Evolutionary conservation across 1,140 invertebrate genomes (phyloP).

Genomic region (Chrysoperla carnea): DNA sequence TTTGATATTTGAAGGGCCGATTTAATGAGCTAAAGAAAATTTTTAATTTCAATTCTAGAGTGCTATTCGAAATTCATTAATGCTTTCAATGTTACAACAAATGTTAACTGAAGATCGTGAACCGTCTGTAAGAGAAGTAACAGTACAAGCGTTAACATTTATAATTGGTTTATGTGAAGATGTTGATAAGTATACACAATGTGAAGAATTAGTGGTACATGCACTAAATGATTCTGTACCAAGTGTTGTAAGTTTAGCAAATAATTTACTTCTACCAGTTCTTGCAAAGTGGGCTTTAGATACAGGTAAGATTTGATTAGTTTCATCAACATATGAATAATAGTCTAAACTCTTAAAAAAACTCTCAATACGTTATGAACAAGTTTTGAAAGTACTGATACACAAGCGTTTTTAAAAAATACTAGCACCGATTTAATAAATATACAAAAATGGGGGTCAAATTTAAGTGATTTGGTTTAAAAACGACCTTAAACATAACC

Average conservation of each 20-base stretch:
- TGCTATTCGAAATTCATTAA: conserved; percentile 48
- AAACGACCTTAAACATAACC: too few species aligned
- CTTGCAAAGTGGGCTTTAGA: conserved; percentile 42
- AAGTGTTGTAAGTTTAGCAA: conserved; percentile 28
- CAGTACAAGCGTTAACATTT: conserved; percentile 42
- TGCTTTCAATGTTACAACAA: conserved; percentile 59
- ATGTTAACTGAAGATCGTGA: conserved; percentile 54
- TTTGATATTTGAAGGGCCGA: too few species aligned
- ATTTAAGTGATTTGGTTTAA: too few species aligned
- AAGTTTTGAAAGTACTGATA: too few species aligned
- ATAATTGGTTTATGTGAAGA: conserved; percentile 45
- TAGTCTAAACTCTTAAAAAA: too few species aligned
- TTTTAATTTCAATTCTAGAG: conserved; percentile 14
- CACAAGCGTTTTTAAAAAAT: too few species aligned
- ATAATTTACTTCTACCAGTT: conserved; percentile 29
- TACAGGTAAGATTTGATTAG: conserved; percentile 9
- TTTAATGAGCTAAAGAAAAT: too few species aligned
- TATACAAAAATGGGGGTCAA: too few species aligned
- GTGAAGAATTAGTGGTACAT: conserved; percentile 35
- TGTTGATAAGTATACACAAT: conserved; percentile 46
- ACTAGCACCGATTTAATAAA: too few species aligned
- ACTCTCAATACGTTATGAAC: too few species aligned
- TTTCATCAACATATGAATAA: too few species aligned
- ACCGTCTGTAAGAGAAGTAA: conserved; percentile 39
- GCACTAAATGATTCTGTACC: conserved; percentile 31